phyloP scores from a whole-genome alignment of 2,797 vertebrate species.

The Taenioides sp. region DNA sequence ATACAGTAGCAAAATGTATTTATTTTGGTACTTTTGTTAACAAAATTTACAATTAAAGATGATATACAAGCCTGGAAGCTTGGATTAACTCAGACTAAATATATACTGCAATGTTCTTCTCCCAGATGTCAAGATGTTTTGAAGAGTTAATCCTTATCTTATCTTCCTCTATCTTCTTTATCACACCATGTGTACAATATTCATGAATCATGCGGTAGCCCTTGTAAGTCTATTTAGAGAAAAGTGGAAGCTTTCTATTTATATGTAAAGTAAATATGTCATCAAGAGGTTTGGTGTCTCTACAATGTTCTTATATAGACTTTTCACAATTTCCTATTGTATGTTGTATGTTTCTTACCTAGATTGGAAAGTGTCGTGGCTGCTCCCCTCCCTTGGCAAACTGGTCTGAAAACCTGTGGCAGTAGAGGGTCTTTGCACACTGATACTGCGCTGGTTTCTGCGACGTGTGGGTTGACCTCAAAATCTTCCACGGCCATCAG shows the following conservation, averaged over 20 bases:
- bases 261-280: neutral
- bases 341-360: slow-evolving; percentile 40
- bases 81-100: neutral
- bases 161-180: neutral
- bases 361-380: slow-evolving; percentile 56
- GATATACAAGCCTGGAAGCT: neutral
- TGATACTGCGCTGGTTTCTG: slow-evolving; percentile 1
- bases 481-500: slow-evolving; percentile 52
- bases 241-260: slow-evolving; percentile 1
- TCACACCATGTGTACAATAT: neutral
- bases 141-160: neutral
- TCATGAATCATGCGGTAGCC: neutral
- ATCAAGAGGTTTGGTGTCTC: neutral
- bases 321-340: neutral
- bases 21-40: neutral
- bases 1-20: too few relatives aligned
- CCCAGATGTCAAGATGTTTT: slow-evolving; percentile 7
- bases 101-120: neutral
- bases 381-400: slow-evolving; percentile 49
- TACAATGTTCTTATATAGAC: neutral
- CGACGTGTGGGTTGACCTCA: slow-evolving; percentile 19
- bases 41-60: slow-evolving; percentile 9
- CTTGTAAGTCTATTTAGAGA: neutral
- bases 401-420: slow-evolving; percentile 57
- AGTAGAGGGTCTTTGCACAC: slow-evolving; percentile 62